Conservation (phyloP, 2,888 invertebrate genomes). For the Pheosia gnoma region DNA sequence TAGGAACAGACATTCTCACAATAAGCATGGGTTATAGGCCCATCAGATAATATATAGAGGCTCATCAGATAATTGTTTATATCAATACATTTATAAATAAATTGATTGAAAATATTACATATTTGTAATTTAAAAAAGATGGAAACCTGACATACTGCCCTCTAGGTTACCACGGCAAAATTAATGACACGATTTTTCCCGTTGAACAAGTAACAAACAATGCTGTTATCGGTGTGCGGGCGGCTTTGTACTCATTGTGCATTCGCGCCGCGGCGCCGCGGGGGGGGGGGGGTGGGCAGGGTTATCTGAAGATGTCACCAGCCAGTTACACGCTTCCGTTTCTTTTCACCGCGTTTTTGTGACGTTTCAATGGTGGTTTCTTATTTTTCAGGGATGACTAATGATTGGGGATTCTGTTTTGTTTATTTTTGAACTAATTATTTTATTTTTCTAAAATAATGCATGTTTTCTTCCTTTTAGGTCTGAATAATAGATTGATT, state of each 20-base stretch:
- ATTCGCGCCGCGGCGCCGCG: slow-evolving; percentile 19
- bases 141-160: too few species aligned
- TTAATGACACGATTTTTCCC: slow-evolving; percentile 6
- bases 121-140: too few species aligned
- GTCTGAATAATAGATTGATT: too few species aligned
- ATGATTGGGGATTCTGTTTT: slow-evolving; percentile 17
- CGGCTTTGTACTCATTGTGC: slow-evolving; percentile 28
- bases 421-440: slow-evolving; percentile 1
- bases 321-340: slow-evolving; percentile 2
- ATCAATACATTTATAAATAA: too few species aligned
- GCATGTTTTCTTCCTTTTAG: too few species aligned
- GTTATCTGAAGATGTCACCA: slow-evolving; percentile 48
- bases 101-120: too few species aligned
- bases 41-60: too few species aligned
- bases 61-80: too few species aligned
- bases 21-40: too few species aligned
- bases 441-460: neutral
- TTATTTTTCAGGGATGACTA: slow-evolving; percentile 20
- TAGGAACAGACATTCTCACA: too few species aligned
- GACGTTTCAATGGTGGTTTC: slow-evolving; percentile 22
- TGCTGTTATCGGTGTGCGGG: slow-evolving; percentile 21
- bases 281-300: slow-evolving; percentile 22
- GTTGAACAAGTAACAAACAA: slow-evolving; percentile 20
- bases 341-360: slow-evolving; percentile 20
- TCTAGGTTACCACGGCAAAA: too few species aligned